phyloP scores from a whole-genome alignment of 2,113 vertebrate species.

The Misgurnus anguillicaudatus region DNA sequence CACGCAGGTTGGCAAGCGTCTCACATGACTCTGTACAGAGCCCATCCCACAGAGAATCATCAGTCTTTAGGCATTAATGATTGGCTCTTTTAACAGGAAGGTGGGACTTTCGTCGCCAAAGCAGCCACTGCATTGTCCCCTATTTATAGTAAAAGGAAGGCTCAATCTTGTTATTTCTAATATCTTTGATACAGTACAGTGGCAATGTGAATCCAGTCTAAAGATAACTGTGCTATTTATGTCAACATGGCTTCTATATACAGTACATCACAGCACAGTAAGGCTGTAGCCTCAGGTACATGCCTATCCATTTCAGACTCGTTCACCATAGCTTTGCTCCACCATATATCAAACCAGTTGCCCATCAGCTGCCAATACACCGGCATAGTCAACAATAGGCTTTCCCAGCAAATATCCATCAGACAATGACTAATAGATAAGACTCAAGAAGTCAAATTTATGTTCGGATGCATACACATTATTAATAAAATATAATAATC shows the following conservation, averaged over 20 bases:
- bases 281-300: constrained; percentile 14
- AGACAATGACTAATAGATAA: neutral
- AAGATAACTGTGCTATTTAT: neutral
- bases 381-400: neutral
- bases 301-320: neutral
- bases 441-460: neutral
- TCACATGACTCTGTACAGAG: too few species aligned
- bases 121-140: too few species aligned
- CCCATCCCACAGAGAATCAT: too few species aligned
- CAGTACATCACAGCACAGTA: neutral
- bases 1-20: too few species aligned
- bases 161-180: too few species aligned
- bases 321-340: neutral
- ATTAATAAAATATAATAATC: too few species aligned
- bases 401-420: neutral
- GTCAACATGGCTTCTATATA: neutral
- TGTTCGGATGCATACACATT: too few species aligned
- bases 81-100: too few species aligned
- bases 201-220: constrained; percentile 8
- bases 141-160: too few species aligned
- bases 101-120: too few species aligned
- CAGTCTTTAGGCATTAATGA: too few species aligned
- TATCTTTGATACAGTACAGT: too few species aligned
- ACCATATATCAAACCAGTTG: constrained; percentile 11
- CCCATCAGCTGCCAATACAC: neutral